phyloP scores from a whole-genome alignment of 2,113 vertebrate genomes.

The Hemibagrus wyckioides region DNA sequence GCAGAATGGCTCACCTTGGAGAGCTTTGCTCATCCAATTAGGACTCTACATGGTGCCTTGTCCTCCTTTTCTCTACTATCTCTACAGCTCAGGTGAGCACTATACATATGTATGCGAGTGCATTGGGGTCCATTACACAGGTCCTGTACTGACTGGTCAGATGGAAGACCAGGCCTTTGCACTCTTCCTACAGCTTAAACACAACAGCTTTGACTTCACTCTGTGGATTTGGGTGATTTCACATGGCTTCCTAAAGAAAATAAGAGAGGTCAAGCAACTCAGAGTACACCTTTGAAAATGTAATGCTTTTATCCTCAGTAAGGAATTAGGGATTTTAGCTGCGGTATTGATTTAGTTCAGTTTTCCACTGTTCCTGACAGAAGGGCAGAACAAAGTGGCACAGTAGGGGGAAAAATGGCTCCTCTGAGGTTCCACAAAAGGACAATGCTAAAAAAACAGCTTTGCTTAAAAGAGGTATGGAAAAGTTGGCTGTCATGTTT shows the following conservation, averaged over 20 bases:
- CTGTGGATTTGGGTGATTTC: not conserved
- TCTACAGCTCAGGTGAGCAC: slow-evolving; percentile 15
- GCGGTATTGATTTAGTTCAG: slow-evolving; percentile 22
- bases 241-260: not conserved
- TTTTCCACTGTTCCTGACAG: slow-evolving; percentile 6
- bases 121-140: not conserved
- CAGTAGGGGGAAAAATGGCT: slow-evolving; percentile 13
- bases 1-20: slow-evolving; percentile 17
- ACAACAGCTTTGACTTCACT: not conserved
- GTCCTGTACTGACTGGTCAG: not conserved
- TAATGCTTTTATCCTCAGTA: slow-evolving; percentile 14
- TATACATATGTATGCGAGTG: slow-evolving; percentile 24
- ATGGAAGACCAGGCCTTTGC: not conserved
- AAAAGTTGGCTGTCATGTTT: slow-evolving; percentile 45
- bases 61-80: slow-evolving; percentile 35
- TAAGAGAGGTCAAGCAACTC: slow-evolving; percentile 11
- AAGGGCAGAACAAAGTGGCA: slow-evolving; percentile 26
- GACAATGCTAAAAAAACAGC: slow-evolving; percentile 33
- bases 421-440: slow-evolving; percentile 56
- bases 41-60: slow-evolving; percentile 19
- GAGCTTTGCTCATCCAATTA: slow-evolving; percentile 44
- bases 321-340: slow-evolving; percentile 13
- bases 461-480: slow-evolving; percentile 58
- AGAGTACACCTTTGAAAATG: not conserved
- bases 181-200: not conserved